Conservation (phyloP, 2,888 invertebrate genomes). For the Elgonia sp. region DNA sequence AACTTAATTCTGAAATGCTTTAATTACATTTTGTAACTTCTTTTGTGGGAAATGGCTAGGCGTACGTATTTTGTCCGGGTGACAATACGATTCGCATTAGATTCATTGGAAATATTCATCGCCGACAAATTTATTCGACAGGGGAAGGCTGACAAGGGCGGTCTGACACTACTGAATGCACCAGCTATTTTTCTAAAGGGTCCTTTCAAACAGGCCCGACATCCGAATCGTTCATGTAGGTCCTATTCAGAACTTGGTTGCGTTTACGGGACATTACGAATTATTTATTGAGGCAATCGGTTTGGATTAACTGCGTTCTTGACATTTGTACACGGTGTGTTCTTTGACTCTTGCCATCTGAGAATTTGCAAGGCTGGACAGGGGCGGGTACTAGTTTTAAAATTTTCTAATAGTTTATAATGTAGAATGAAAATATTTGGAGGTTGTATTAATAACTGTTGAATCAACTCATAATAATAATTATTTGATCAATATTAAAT, state of each 20-base stretch:
- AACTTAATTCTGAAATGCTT: conserved; percentile 18
- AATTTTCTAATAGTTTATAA: too few species aligned
- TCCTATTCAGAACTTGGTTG: conserved; percentile 70
- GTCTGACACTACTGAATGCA: conserved; percentile 79
- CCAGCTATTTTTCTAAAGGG: conserved; percentile 79
- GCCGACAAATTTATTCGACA: conserved; percentile 79
- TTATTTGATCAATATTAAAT: too few species aligned
- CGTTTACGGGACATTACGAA: conserved; percentile 33
- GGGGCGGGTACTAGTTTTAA: too few species aligned
- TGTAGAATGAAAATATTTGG: too few species aligned
- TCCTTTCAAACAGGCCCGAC: conserved; percentile 74
- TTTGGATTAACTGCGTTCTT: conserved; percentile 42
- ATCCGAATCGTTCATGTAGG: conserved; percentile 83
- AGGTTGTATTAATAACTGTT: too few species aligned
- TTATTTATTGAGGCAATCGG: conserved; percentile 51
- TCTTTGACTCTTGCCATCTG: neutral
- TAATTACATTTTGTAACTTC: conserved; percentile 23
- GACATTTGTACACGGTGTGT: conserved; percentile 9
- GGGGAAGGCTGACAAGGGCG: conserved; percentile 79
- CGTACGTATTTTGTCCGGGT: conserved; percentile 73
- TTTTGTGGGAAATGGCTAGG: conserved; percentile 3
- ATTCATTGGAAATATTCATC: conserved; percentile 74
- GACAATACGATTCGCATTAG: conserved; percentile 81
- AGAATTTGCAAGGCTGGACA: neutral
- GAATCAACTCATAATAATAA: too few species aligned